Percentiles rank a stretch among this genome's conserved stretches.
phyloP scores from a whole-genome alignment of 2,888 invertebrate genomes.

The Artemia sp. region DNA sequence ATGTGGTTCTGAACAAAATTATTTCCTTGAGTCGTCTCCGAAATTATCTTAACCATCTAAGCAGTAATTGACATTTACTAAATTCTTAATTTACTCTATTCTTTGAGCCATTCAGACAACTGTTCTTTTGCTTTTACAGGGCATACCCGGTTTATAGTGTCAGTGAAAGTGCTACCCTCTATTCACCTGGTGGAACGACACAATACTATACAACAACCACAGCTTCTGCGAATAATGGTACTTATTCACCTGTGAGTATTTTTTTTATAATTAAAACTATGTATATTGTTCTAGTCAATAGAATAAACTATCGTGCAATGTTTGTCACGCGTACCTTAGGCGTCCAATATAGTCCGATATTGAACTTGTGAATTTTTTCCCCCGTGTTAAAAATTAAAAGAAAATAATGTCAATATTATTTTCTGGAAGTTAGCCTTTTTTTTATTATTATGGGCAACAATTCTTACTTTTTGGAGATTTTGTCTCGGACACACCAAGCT shows the following conservation, averaged over 20 bases:
- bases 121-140: slow-evolving; percentile 27
- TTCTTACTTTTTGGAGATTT: too few species aligned
- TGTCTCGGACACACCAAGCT: too few species aligned
- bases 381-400: too few species aligned
- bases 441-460: too few species aligned
- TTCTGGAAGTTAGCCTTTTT: too few species aligned
- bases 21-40: slow-evolving; percentile 21
- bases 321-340: too few species aligned
- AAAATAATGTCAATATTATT: too few species aligned
- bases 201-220: slow-evolving; percentile 47
- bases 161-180: slow-evolving; percentile 43
- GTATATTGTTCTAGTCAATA: too few species aligned
- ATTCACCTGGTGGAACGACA: slow-evolving; percentile 46
- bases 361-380: too few species aligned
- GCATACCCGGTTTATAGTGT: slow-evolving; percentile 52
- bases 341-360: too few species aligned
- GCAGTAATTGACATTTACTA: slow-evolving; percentile 19
- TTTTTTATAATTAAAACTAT: too few species aligned
- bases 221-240: slow-evolving; percentile 41
- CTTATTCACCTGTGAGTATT: slow-evolving; percentile 43
- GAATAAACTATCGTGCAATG: too few species aligned
- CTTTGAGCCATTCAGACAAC: not conserved
- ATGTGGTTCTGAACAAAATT: slow-evolving; percentile 14
- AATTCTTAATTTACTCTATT: not conserved
- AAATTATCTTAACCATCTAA: slow-evolving; percentile 20